A percentile compares a stretch with the other conserved stretches of the same genome.
phyloP scores from a whole-genome alignment of 2,888 invertebrate species.

The Yponomeuta cagnagella region DNA sequence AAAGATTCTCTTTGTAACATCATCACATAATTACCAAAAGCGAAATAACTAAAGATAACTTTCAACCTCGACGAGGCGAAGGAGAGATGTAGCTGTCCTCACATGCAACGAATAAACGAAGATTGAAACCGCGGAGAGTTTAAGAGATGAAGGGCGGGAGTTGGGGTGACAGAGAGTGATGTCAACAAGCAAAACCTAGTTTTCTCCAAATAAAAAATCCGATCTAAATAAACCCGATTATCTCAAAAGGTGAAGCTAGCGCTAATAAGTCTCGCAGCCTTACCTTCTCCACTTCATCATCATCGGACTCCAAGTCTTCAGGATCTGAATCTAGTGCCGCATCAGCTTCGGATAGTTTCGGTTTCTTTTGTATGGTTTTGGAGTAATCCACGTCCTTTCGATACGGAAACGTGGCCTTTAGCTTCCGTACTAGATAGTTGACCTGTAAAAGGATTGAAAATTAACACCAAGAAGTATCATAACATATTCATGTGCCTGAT shows the following conservation, averaged over 20 bases:
- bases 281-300: constrained; percentile 54
- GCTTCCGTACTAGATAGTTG: constrained; percentile 54
- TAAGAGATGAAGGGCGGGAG: no score
- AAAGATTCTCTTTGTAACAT: no score
- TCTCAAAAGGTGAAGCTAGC: background rate
- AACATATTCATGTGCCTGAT: background rate
- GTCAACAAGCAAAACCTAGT: no score
- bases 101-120: no score
- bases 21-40: no score
- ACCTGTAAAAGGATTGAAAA: constrained; percentile 35
- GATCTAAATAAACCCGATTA: no score
- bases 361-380: constrained; percentile 50
- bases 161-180: no score
- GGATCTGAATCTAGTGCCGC: constrained; percentile 59
- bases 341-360: constrained; percentile 33
- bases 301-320: constrained; percentile 65
- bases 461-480: background rate
- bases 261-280: background rate
- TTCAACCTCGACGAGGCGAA: no score
- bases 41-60: no score
- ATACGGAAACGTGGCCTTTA: constrained; percentile 58
- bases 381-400: constrained; percentile 61
- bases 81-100: no score
- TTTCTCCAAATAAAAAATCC: no score
- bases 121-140: no score